Percentiles rank a stretch among this genome's conserved stretches.
These are phyloP conservation scores for Campylomormyrus numenius DNA, from an alignment of 2,113 vertebrate genomes.

Conservation along the genomic window DNA sequence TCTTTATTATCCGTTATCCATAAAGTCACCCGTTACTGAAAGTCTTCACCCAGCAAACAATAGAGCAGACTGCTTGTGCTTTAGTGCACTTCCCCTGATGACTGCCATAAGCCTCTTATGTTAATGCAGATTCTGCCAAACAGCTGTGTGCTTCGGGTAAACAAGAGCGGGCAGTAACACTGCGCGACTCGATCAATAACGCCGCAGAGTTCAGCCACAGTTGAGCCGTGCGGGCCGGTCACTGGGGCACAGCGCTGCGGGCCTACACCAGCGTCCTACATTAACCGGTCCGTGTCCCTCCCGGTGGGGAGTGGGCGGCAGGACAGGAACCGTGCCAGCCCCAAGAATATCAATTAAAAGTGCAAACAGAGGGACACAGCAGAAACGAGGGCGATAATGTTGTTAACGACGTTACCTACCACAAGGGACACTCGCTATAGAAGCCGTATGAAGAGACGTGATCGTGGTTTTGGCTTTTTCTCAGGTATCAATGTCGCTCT, in stretches of 20 bases:
- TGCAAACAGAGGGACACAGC: neutral
- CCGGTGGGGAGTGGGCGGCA: neutral
- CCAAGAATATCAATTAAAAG: neutral
- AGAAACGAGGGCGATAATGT: neutral
- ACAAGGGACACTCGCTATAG: neutral
- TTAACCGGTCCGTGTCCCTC: neutral
- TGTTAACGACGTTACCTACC: neutral
- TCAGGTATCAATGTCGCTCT: neutral
- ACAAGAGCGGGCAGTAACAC: neutral
- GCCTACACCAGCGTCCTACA: neutral
- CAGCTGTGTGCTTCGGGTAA: neutral
- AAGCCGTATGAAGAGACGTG: neutral
- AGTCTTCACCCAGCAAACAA: constrained; percentile 5
- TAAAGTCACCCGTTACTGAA: neutral
- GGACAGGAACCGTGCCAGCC: neutral
- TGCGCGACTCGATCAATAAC: constrained; percentile 7
- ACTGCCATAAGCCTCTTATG: constrained; percentile 12
- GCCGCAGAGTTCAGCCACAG: neutral
- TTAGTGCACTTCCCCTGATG: neutral
- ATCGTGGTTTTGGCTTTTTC: neutral
- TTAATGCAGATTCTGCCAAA: constrained; percentile 1
- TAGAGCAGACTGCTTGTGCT: neutral
- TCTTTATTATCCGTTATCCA: neutral
- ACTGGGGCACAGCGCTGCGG: neutral
- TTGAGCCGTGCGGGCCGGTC: neutral